Percentiles rank a stretch among this genome's conserved stretches.
Conservation (phyloP, 2,888 invertebrate genomes). For the Dolichomitus sp. region DNA sequence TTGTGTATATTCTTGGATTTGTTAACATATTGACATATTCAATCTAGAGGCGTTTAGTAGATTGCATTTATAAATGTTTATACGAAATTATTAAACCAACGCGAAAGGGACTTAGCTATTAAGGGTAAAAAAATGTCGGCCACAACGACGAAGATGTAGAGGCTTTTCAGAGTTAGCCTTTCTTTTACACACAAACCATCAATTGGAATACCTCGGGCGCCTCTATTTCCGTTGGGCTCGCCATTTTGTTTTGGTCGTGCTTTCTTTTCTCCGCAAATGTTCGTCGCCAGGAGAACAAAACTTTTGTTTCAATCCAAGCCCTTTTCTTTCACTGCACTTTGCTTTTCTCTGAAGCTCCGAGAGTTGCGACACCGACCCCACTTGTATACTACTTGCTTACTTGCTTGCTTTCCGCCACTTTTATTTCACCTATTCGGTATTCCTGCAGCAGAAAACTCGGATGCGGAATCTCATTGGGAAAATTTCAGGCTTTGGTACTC, state of each 20-base stretch:
- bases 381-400: constrained; percentile 7
- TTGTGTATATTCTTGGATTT: too few relatives aligned
- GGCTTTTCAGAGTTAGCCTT: constrained; percentile 5
- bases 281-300: constrained; percentile 21
- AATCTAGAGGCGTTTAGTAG: too few relatives aligned
- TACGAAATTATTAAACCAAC: too few relatives aligned
- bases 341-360: constrained; percentile 1
- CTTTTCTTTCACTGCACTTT: background rate
- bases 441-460: constrained; percentile 8
- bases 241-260: background rate
- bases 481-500: constrained; percentile 5
- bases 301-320: constrained; percentile 27
- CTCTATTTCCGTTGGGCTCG: background rate
- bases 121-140: background rate
- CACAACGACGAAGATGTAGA: background rate
- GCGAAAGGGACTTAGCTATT: background rate
- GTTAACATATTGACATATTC: too few relatives aligned
- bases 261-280: background rate
- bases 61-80: too few relatives aligned
- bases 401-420: background rate
- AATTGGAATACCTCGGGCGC: constrained; percentile 33
- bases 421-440: constrained; percentile 8
- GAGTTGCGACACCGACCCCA: background rate
- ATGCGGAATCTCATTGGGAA: constrained; percentile 13
- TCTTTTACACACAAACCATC: constrained; percentile 39